Evolutionary conservation across 2,797 vertebrate genomes (phyloP).

Genomic region (Lemur catta): DNA sequence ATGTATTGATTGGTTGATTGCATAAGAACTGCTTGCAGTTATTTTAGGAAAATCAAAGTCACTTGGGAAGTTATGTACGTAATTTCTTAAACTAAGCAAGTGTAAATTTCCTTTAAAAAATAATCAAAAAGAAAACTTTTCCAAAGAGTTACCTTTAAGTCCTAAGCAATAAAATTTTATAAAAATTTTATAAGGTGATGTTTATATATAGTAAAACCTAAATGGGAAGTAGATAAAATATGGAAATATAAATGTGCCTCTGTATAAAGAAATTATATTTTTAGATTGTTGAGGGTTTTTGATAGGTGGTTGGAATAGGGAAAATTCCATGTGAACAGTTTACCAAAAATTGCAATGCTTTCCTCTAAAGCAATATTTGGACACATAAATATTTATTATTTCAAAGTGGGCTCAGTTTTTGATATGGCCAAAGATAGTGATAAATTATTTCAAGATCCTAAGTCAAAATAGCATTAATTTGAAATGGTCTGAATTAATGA

Average conservation of each 20-base stretch:
- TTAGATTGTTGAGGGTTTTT: slow-evolving; percentile 12
- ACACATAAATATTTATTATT: background rate
- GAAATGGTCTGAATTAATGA: background rate
- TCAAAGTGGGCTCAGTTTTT: background rate
- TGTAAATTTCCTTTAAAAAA: slow-evolving; percentile 39
- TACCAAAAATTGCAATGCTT: background rate
- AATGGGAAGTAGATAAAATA: background rate
- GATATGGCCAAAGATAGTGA: background rate
- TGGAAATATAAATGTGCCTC: background rate
- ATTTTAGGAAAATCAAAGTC: slow-evolving; percentile 73
- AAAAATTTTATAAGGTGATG: background rate
- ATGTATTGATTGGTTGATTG: slow-evolving; percentile 65
- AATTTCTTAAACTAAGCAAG: slow-evolving; percentile 58
- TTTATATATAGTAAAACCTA: background rate
- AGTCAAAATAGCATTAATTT: slow-evolving; percentile 45
- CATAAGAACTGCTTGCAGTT: slow-evolving; percentile 64
- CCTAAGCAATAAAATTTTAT: background rate
- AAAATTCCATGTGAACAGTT: background rate
- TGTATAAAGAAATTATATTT: background rate
- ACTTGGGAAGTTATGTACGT: slow-evolving; percentile 17
- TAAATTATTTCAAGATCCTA: slow-evolving; percentile 17
- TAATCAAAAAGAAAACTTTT: slow-evolving; percentile 4
- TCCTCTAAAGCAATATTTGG: slow-evolving; percentile 7
- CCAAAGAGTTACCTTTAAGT: background rate
- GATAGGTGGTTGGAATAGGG: background rate